These are phyloP conservation scores for Epsilonema sp. DNA, from an alignment of 2,888 invertebrate genomes.

Conservation along the genomic window DNA sequence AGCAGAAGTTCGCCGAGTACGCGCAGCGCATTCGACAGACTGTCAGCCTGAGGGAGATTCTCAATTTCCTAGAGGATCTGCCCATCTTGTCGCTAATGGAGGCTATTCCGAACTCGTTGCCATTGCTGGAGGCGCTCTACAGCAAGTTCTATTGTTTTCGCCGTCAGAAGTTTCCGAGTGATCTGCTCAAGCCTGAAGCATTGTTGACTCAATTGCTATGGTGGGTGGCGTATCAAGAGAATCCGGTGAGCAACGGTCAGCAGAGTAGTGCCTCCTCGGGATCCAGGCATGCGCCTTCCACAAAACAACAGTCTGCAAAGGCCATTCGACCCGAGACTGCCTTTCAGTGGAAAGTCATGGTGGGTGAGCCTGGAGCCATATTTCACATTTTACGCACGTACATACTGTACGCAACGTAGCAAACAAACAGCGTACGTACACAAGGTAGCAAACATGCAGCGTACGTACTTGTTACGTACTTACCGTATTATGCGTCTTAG, in stretches of 20 bases:
- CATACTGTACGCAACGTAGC: no score
- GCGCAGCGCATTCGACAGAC: neutral
- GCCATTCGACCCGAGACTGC: no score
- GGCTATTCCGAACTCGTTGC: slow-evolving; percentile 21
- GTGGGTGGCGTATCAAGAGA: slow-evolving; percentile 14
- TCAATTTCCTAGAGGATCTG: slow-evolving; percentile 6
- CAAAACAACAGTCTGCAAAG: no score
- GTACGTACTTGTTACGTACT: no score
- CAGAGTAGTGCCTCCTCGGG: neutral
- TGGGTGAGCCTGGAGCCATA: no score
- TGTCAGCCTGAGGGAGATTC: neutral
- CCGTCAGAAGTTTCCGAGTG: slow-evolving; percentile 13
- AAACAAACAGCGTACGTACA: no score
- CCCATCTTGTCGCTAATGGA: slow-evolving; percentile 20
- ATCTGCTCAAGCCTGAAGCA: slow-evolving; percentile 16
- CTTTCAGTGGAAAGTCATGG: no score
- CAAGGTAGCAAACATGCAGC: no score
- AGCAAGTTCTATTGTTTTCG: slow-evolving; percentile 16
- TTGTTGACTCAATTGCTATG: slow-evolving; percentile 19
- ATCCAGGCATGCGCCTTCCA: no score
- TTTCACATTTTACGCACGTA: no score
- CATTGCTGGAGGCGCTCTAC: slow-evolving; percentile 23
- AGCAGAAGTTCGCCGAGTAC: neutral
- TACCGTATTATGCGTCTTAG: no score
- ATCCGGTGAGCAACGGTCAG: neutral